These are phyloP conservation scores for Nymphalis c-album DNA, from an alignment of 2,888 invertebrate species.

Conservation along the genomic window DNA sequence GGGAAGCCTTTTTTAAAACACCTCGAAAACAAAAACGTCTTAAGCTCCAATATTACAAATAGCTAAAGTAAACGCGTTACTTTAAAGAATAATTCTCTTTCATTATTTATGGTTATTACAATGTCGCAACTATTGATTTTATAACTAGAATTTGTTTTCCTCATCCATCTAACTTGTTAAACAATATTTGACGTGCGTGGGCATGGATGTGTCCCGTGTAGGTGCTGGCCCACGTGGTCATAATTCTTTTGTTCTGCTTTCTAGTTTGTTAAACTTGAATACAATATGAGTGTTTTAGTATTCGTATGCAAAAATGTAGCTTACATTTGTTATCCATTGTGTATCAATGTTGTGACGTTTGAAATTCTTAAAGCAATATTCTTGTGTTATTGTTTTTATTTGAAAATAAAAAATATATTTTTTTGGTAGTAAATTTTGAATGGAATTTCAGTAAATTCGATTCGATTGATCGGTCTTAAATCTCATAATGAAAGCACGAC, in stretches of 20 bases:
- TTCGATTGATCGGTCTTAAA: not conserved
- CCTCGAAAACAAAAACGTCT: no score
- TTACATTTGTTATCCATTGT: slow-evolving; percentile 36
- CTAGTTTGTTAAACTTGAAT: slow-evolving; percentile 45
- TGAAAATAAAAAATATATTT: no score
- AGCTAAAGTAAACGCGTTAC: not conserved
- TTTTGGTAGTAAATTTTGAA: not conserved
- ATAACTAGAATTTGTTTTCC: slow-evolving; percentile 36
- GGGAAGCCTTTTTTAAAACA: no score
- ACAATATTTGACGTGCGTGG: slow-evolving; percentile 32
- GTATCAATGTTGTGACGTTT: slow-evolving; percentile 2
- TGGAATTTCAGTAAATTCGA: not conserved
- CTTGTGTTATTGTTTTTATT: not conserved
- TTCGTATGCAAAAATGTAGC: slow-evolving; percentile 63
- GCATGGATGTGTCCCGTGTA: slow-evolving; percentile 50
- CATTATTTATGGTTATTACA: slow-evolving; percentile 67
- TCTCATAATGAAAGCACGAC: not conserved
- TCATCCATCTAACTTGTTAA: slow-evolving; percentile 33
- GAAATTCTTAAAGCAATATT: not conserved
- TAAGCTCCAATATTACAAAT: no score
- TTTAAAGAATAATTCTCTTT: slow-evolving; percentile 52
- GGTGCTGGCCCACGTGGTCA: slow-evolving; percentile 56
- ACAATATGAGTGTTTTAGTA: slow-evolving; percentile 24
- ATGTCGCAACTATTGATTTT: slow-evolving; percentile 27
- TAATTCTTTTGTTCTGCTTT: slow-evolving; percentile 68